Conservation (phyloP, 2,113 vertebrate species). For the Pica pica region DNA sequence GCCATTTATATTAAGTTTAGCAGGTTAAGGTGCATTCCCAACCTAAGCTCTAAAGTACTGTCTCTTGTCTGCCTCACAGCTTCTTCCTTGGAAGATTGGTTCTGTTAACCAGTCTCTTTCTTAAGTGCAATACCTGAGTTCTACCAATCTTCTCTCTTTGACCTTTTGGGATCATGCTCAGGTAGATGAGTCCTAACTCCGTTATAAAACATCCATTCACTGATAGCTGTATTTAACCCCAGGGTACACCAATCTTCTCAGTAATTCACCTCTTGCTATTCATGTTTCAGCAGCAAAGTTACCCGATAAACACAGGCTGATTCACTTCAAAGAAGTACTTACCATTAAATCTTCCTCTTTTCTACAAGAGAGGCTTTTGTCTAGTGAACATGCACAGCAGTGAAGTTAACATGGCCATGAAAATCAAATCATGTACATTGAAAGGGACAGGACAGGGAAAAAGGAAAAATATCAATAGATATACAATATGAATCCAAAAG, state of each 20-base stretch:
- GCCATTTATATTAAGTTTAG: neutral
- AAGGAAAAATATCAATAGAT: neutral
- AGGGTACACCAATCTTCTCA: neutral
- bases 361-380: neutral
- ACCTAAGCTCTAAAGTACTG: neutral
- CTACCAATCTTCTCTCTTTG: neutral
- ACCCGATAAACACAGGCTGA: neutral
- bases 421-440: neutral
- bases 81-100: neutral
- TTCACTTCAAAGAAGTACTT: neutral
- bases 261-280: neutral
- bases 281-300: neutral
- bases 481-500: neutral
- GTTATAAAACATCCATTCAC: neutral
- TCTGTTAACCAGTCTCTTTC: neutral
- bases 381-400: neutral
- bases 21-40: neutral
- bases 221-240: neutral
- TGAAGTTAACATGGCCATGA: neutral
- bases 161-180: neutral
- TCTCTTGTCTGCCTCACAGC: neutral
- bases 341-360: neutral
- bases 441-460: neutral
- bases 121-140: neutral
- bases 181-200: neutral